Base-by-base conservation (phyloP, 2,888 invertebrate species). In the Pecten maximus region DNA sequence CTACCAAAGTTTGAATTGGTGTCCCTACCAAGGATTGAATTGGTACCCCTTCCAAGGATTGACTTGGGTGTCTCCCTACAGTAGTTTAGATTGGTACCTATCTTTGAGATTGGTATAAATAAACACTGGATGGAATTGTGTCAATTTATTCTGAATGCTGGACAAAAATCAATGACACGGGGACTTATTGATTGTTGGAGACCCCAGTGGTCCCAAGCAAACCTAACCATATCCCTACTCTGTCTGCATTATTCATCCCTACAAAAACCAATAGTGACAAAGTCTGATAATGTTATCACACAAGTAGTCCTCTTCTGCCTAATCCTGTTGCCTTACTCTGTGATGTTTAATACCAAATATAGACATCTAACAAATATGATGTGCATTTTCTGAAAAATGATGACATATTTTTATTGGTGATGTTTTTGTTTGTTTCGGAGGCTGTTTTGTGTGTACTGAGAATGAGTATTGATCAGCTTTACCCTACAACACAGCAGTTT, bases 391-490 rank as follows among this genome's bases (percentile, higher is more conserved):
- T 87, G 40, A 40, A 39, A 87, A 10, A 0, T 19, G 35, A 40
- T 35, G 35, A 35, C 23, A 35, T 2, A 12, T 74, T 28, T 74
- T 74, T 74, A 74, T 74, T 74, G 74, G 10, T 8, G 0, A 35
- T 74, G 35, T 74, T 74, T 28, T 74, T 28, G 28, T 74, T 74
- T 74, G 74, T 74, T 74, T 74, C 28, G 74, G 74, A 74, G 74
- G 74, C 74, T 74, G 74, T 35, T 28, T 15, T 15, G n/a, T 8
- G 74, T 8, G 74, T 74, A 74, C 74, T 8, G n/a, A 28, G 74
- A 35, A 35, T 35, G 6, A 10, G 74, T 74, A 74, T 74, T 89
- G 40, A 89, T 89, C 40, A 50, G 60, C 60, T 89, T 88, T 89
- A 39, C 89, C 16, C 23, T 54, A 89, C 50, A 6, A n/a, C 12